Evolutionary conservation across 64 coral and sea anemone species (phyloP), one percentile per base, ranked within the genome.

Genomic region (Orbicella faveolata): DNA sequence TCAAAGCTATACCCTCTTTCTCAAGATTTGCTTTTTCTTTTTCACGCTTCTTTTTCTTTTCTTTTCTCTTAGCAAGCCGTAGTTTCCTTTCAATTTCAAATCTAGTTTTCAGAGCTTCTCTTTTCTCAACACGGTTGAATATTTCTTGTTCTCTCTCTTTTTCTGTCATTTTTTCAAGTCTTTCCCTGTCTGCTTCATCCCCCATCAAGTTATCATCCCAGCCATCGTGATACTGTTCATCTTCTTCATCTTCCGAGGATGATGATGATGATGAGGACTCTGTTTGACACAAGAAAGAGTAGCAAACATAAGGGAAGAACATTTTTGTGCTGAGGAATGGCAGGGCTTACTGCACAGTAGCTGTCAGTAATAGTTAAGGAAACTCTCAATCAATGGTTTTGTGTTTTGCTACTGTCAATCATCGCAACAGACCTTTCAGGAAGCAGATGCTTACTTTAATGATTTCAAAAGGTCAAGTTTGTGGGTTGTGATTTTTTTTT

Each of bases 111-210:
- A 99, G 78, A 66, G 97, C 97, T 74, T 99, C 97, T 81, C 97
- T 91, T 61, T 93, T 96, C 63, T 99, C 97, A 51, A 96, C 90
- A 73, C 97, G 90, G 52, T 99, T 99, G 75, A 93, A 99, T 4
- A 99, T 89, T 81, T 99, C 97, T 52, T 96, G 87, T 61, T 99
- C 97, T 75, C 97, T 48, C 75, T 99, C 97, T 75, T 94, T 95
- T 72, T 99, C 97, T 61, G 97, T 99, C 97, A 99, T 99, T 75
- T 96, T 99, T 35, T 91, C 94, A 82, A 99, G 93, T 81, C 94
- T 93, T 86, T 92, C 94, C 69, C 97, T 90, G 57, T 99, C 97
- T 23, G 78, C 97, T 53, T 99, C 90, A 87, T 99, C 97, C 65
- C 97, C 97, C 77, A 99, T 95, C 23, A 95, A 81, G 36, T 95